A percentile compares a stretch with the other conserved stretches of the same genome.
Conservation (phyloP, 2,888 invertebrate species). For the Drosophila glabriapex region DNA sequence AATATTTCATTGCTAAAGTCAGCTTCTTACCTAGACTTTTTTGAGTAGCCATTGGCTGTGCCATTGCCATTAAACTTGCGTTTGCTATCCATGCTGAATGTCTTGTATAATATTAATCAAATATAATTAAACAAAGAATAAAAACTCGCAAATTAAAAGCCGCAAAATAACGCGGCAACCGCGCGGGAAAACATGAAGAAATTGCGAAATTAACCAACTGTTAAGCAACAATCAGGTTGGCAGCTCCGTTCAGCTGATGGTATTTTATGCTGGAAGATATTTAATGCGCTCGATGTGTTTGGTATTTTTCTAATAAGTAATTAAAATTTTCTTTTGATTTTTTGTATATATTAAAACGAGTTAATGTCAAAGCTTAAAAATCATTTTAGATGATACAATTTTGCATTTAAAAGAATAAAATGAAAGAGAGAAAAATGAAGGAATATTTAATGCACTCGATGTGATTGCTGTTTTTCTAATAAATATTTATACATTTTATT, state of each 20-base stretch:
- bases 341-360: neutral
- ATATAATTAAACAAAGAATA: conserved; percentile 5
- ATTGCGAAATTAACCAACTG: conserved; percentile 32
- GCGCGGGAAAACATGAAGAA: conserved; percentile 42
- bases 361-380: neutral
- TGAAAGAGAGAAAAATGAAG: neutral
- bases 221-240: conserved; percentile 27
- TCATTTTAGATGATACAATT: neutral
- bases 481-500: neutral
- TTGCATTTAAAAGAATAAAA: neutral
- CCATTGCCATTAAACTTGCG: conserved; percentile 65
- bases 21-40: conserved; percentile 73
- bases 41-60: conserved; percentile 57
- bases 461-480: neutral
- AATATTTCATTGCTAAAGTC: neutral
- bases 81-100: conserved; percentile 58
- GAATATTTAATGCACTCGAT: neutral
- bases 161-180: conserved; percentile 32
- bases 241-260: conserved; percentile 5
- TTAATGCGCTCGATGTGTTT: neutral
- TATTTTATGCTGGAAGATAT: neutral
- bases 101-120: conserved; percentile 8
- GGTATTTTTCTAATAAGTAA: neutral
- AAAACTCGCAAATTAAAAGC: conserved; percentile 33
- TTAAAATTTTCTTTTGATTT: neutral